Conservation (phyloP, 2,888 invertebrate genomes). For the Drosophila helvetica region DNA sequence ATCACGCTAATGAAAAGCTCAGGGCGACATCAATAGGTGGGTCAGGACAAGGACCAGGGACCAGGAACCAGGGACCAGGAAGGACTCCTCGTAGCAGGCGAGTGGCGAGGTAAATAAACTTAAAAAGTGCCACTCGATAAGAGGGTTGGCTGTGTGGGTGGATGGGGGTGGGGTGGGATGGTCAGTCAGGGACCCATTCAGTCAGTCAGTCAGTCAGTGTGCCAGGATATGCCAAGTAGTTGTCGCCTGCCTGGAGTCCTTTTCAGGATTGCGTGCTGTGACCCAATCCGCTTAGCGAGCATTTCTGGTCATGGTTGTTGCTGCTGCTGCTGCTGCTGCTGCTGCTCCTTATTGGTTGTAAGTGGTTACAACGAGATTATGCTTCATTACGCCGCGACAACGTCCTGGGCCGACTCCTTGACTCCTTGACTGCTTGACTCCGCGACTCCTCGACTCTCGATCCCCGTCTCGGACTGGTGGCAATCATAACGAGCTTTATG, state of each 20-base stretch:
- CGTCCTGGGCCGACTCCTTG: conserved; percentile 27
- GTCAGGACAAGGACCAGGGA: conserved; percentile 34
- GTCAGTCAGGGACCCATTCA: conserved; percentile 34
- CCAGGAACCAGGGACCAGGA: conserved; percentile 48
- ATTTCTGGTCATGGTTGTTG: conserved; percentile 20
- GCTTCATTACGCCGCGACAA: conserved; percentile 75
- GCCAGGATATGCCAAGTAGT: conserved; percentile 77
- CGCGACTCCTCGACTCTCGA: not conserved
- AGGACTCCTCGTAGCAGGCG: conserved; percentile 56
- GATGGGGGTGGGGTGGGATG: conserved; percentile 1
- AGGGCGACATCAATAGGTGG: conserved; percentile 45
- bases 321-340: conserved; percentile 29
- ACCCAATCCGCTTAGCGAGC: conserved; percentile 72
- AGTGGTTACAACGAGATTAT: conserved; percentile 77
- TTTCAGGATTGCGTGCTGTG: conserved; percentile 55
- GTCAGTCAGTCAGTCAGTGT: conserved; percentile 51
- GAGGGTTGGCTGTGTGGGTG: conserved; percentile 9
- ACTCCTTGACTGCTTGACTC: conserved; percentile 9
- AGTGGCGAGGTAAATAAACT: conserved; percentile 77
- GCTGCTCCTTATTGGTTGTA: conserved; percentile 75
- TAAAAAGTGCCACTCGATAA: conserved; percentile 66
- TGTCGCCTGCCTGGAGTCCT: conserved; percentile 51
- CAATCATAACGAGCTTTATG: conserved; percentile 77
- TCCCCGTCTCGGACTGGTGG: conserved; percentile 30
- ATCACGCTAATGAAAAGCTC: conserved; percentile 78